Percentiles rank a stretch among this genome's conserved stretches.
Evolutionary conservation across 2,888 invertebrate species (phyloP).

Genomic region (Diaperis boleti): DNA sequence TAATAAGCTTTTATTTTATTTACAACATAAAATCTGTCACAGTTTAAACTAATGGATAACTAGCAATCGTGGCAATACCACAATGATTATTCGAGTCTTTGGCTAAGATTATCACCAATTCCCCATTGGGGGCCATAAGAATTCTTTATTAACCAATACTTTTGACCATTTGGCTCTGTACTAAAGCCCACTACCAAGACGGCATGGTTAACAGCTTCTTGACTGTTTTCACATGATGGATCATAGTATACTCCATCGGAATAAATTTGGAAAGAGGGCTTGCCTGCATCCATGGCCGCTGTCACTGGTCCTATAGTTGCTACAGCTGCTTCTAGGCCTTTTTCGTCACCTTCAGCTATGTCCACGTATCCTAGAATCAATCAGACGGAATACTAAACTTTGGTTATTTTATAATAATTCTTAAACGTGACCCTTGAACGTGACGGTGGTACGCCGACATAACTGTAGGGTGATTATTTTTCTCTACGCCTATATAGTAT

Average conservation of each 20-base stretch:
- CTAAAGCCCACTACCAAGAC: slow-evolving; percentile 85
- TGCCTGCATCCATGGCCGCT: slow-evolving; percentile 89
- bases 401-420: no score
- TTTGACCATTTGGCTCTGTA: slow-evolving; percentile 70
- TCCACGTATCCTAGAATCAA: slow-evolving; percentile 82
- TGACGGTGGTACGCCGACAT: no score
- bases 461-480: no score
- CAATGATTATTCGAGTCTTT: slow-evolving; percentile 76
- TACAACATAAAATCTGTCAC: no score
- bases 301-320: slow-evolving; percentile 88
- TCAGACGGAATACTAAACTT: no score
- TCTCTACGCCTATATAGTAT: no score
- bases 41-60: slow-evolving; percentile 85
- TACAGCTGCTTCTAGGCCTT: slow-evolving; percentile 78
- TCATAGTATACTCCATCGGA: slow-evolving; percentile 83
- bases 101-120: slow-evolving; percentile 56
- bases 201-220: slow-evolving; percentile 81
- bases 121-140: slow-evolving; percentile 69
- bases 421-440: no score
- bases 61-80: slow-evolving; percentile 83
- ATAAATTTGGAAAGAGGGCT: slow-evolving; percentile 82
- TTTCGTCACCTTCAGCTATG: slow-evolving; percentile 78
- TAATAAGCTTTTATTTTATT: no score
- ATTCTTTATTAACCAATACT: slow-evolving; percentile 79
- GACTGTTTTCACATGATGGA: slow-evolving; percentile 72